These are phyloP conservation scores for Mythimna pallens DNA, from an alignment of 2,888 invertebrate species.

Conservation along the genomic window DNA sequence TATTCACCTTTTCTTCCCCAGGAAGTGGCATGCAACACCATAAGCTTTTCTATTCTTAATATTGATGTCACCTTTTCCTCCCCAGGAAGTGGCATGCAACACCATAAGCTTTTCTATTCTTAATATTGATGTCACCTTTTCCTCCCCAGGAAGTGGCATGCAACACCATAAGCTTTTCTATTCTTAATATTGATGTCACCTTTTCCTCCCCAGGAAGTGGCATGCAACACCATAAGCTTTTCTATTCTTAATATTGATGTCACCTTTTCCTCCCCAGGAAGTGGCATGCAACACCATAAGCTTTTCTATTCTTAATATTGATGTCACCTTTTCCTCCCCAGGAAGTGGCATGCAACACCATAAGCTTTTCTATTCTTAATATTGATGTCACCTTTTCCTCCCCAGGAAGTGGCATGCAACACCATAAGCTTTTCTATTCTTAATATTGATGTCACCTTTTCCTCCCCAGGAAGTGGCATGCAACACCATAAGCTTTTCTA, in stretches of 20 bases:
- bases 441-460: not conserved
- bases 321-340: constrained; percentile 69
- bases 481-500: too few relatives aligned
- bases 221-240: constrained; percentile 79
- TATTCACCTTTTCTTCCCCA: constrained; percentile 70
- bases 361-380: not conserved
- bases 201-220: constrained; percentile 94
- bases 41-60: not conserved
- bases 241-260: not conserved
- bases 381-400: too few relatives aligned
- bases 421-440: not conserved
- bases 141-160: constrained; percentile 95
- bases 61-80: too few relatives aligned
- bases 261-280: constrained; percentile 91
- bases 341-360: constrained; percentile 95
- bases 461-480: constrained; percentile 95
- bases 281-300: constrained; percentile 92
- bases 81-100: constrained; percentile 95
- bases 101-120: not conserved
- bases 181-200: not conserved
- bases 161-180: too few relatives aligned
- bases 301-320: not conserved
- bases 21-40: constrained; percentile 95
- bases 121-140: not conserved
- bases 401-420: constrained; percentile 95